Percentiles rank a stretch among this genome's conserved stretches.
phyloP scores from a whole-genome alignment of 2,113 vertebrate genomes.

The Cephalopholis sonnerati region DNA sequence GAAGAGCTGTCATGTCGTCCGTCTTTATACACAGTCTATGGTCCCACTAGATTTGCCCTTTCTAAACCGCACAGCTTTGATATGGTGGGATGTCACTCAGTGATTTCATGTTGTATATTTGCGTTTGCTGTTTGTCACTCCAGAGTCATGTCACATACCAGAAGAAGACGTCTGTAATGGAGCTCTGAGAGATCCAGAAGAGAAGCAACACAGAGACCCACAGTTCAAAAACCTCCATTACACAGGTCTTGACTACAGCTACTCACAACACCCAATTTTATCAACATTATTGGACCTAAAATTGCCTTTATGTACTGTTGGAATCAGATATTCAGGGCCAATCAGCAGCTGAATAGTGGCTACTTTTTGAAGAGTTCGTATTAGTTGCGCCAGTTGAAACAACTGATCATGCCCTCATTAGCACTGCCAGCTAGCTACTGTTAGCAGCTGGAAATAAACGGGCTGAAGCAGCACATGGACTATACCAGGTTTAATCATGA shows the following conservation, averaged over 20 bases:
- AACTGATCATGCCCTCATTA: not conserved
- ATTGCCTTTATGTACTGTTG: not conserved
- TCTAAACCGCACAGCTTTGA: not conserved
- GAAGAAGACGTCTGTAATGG: constrained; percentile 34
- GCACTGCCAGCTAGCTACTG: not conserved
- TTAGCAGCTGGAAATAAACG: not conserved
- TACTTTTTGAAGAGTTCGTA: constrained; percentile 8
- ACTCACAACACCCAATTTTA: not conserved
- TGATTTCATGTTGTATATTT: not conserved
- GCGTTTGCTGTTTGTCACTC: constrained; percentile 10
- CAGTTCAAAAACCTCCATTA: constrained; percentile 17
- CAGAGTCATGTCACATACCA: constrained; percentile 48
- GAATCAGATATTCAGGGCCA: constrained; percentile 1
- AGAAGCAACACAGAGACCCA: constrained; percentile 24
- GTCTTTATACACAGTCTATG: no score
- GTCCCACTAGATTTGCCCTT: not conserved
- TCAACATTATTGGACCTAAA: constrained; percentile 2
- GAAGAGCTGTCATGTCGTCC: no score
- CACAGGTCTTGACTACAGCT: constrained; percentile 47
- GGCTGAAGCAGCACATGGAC: not conserved
- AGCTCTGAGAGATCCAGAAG: constrained; percentile 26
- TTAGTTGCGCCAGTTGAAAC: not conserved
- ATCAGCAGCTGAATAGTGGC: constrained; percentile 19
- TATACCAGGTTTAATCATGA: not conserved
- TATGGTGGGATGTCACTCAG: not conserved